Evolutionary conservation across 2,113 vertebrate genomes (phyloP).

Genomic region (Labeo rohita): DNA sequence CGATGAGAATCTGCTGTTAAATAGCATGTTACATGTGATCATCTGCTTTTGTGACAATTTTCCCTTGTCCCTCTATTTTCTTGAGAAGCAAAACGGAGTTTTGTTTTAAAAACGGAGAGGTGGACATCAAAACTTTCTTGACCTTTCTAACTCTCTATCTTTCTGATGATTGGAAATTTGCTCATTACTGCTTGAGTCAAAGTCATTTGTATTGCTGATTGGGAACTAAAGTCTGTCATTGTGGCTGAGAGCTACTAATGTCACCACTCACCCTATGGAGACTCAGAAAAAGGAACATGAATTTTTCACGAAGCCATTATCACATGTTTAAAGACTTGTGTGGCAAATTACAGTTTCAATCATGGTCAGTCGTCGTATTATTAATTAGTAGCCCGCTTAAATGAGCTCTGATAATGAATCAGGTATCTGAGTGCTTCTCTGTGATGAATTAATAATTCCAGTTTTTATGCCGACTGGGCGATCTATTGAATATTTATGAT

Average conservation of each 20-base stretch:
- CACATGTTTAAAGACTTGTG: conserved; percentile 41
- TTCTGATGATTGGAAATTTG: conserved; percentile 24
- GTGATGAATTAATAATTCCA: conserved; percentile 17
- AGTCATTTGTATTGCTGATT: conserved; percentile 34
- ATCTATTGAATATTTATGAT: background rate
- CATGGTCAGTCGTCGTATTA: conserved; percentile 29
- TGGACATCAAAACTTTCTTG: background rate
- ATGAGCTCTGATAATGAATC: conserved; percentile 22
- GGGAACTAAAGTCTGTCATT: conserved; percentile 11
- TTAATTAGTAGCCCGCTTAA: conserved; percentile 34
- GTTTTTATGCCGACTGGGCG: background rate
- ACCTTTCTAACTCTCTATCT: background rate
- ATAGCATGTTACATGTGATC: background rate
- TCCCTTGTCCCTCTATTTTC: background rate
- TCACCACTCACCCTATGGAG: conserved; percentile 12
- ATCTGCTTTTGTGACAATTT: background rate
- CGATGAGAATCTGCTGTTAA: background rate
- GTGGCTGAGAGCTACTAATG: conserved; percentile 17
- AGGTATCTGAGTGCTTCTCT: conserved; percentile 1
- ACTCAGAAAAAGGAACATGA: conserved; percentile 35
- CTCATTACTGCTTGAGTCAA: background rate
- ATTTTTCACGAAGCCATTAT: conserved; percentile 42
- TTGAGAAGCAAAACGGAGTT: background rate
- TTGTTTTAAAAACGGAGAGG: background rate
- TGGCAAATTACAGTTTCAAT: conserved; percentile 35